Conservation (phyloP, 2,888 invertebrate genomes). For the Alloscopus bannaensis region DNA sequence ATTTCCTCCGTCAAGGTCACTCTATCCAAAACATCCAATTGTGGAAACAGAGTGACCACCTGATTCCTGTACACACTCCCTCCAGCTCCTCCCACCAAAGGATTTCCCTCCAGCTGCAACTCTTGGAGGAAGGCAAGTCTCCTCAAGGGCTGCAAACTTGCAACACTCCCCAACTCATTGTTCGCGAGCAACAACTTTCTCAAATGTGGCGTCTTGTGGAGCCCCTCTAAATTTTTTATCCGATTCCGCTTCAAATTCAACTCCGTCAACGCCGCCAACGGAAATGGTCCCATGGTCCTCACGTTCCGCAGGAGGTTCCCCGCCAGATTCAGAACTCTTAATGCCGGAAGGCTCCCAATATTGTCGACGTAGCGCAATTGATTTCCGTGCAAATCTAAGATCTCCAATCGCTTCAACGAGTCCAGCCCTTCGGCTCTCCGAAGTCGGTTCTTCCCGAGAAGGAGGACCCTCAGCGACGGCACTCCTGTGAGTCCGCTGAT, state of each 20-base stretch:
- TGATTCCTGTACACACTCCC: conserved; percentile 66
- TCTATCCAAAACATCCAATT: conserved; percentile 65
- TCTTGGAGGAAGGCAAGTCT: conserved; percentile 69
- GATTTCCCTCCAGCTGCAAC: conserved; percentile 71
- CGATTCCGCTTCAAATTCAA: conserved; percentile 92
- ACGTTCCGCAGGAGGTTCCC: conserved; percentile 91
- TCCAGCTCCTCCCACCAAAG: conserved; percentile 44
- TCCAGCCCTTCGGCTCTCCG: conserved; percentile 87
- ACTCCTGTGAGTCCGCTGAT: conserved; percentile 87
- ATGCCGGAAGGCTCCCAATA: conserved; percentile 82
- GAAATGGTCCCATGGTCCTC: conserved; percentile 85
- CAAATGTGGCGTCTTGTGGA: conserved; percentile 85
- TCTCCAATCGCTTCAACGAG: conserved; percentile 86
- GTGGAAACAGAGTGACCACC: conserved; percentile 69
- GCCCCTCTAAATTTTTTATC: conserved; percentile 86
- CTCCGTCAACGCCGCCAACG: conserved; percentile 87
- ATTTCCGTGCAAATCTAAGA: conserved; percentile 95
- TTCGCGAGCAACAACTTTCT: conserved; percentile 89
- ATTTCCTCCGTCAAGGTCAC: conserved; percentile 64
- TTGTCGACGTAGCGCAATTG: conserved; percentile 86
- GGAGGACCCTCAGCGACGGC: conserved; percentile 87
- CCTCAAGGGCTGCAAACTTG: conserved; percentile 62
- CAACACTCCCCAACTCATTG: conserved; percentile 81
- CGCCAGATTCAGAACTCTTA: conserved; percentile 94
- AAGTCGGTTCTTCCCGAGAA: conserved; percentile 95